Evolutionary conservation across 2,888 invertebrate species (phyloP).

Genomic region (Drosophila crucigera): DNA sequence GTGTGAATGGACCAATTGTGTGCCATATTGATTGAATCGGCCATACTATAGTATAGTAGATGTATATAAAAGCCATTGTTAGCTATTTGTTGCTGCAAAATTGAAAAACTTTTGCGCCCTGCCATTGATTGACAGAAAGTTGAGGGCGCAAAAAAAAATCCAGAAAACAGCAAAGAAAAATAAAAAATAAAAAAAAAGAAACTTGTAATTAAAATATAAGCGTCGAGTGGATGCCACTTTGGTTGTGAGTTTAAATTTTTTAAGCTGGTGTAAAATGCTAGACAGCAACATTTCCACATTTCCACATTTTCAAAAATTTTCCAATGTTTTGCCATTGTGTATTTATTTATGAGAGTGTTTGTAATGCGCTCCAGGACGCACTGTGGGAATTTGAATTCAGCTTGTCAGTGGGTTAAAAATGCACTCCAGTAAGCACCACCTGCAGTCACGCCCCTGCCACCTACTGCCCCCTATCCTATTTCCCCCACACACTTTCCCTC

Average conservation of each 20-base stretch:
- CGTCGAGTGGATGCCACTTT: constrained; percentile 23
- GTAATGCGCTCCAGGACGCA: constrained; percentile 31
- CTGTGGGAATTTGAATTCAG: constrained; percentile 22
- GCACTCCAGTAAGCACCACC: constrained; percentile 17
- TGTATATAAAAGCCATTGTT: constrained; percentile 68
- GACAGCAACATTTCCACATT: constrained; percentile 15
- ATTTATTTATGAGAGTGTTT: constrained; percentile 63
- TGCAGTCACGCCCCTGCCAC: constrained; percentile 17
- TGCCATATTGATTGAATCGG: constrained; percentile 74
- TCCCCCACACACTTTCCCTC: not conserved
- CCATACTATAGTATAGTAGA: constrained; percentile 22
- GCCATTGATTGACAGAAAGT: constrained; percentile 64
- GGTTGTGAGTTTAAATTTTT: constrained; percentile 6
- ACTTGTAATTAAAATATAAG: constrained; percentile 72
- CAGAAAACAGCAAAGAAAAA: not conserved
- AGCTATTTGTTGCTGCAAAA: constrained; percentile 74
- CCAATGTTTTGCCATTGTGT: constrained; percentile 43
- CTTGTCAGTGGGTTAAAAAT: constrained; percentile 43
- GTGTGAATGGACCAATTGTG: constrained; percentile 79
- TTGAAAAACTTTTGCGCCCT: constrained; percentile 72
- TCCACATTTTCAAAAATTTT: constrained; percentile 18
- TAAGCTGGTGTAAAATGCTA: not conserved
- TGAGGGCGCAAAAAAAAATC: constrained; percentile 3
- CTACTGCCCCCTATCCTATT: not conserved
- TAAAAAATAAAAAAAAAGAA: constrained; percentile 26